Conservation (phyloP, 1,140 invertebrate species). For the Drosophila parvula region DNA sequence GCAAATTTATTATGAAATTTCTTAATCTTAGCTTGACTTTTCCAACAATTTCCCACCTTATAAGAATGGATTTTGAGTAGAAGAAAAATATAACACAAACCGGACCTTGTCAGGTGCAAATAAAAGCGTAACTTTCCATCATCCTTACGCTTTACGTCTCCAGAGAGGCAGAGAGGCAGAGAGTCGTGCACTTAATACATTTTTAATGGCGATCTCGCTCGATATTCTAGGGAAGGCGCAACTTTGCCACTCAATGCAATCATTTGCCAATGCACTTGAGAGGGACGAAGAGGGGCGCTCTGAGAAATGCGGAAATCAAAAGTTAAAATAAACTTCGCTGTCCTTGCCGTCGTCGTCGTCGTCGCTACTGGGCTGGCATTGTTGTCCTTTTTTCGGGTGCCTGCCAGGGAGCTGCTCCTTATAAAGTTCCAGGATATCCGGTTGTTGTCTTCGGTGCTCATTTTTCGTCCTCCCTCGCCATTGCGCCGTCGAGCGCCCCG, state of each 20-base stretch:
- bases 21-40: no score
- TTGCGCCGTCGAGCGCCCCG: neutral
- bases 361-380: slow-evolving; percentile 22
- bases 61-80: no score
- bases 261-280: slow-evolving; percentile 53
- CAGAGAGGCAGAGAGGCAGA: neutral
- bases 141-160: neutral
- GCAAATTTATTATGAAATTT: no score
- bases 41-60: no score
- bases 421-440: slow-evolving; percentile 82
- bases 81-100: neutral
- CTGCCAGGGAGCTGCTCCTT: slow-evolving; percentile 57
- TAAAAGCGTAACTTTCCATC: slow-evolving; percentile 13
- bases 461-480: slow-evolving; percentile 63
- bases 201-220: slow-evolving; percentile 64
- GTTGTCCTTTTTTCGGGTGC: slow-evolving; percentile 63
- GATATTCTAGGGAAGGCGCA: slow-evolving; percentile 46
- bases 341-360: slow-evolving; percentile 39
- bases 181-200: slow-evolving; percentile 66
- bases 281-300: neutral
- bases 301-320: slow-evolving; percentile 74
- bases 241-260: slow-evolving; percentile 64
- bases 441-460: slow-evolving; percentile 80
- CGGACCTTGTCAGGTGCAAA: slow-evolving; percentile 16
- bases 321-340: slow-evolving; percentile 79